Evolutionary conservation across 2,113 vertebrate species (phyloP).

Genomic region (Oncorhynchus gorbuscha): DNA sequence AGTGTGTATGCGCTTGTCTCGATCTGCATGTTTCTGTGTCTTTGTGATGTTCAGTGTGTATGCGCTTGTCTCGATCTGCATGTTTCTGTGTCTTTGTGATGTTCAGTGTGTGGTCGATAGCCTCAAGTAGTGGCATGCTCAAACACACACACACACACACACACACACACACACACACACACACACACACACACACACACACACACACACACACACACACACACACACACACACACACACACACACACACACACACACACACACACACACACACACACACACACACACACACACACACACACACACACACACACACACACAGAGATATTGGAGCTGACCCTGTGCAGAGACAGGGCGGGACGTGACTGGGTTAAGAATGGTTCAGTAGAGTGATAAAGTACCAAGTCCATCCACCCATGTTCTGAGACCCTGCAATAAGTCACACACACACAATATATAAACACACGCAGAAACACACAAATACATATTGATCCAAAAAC

Average conservation of each 20-base stretch:
- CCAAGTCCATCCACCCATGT: constrained; percentile 65
- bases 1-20: not conserved
- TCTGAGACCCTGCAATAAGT: constrained; percentile 67
- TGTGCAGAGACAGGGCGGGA: constrained; percentile 51
- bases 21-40: not conserved
- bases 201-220: constrained; percentile 10
- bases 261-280: constrained; percentile 12
- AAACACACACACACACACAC: constrained; percentile 12
- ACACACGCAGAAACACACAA: constrained; percentile 4
- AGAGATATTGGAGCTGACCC: constrained; percentile 69
- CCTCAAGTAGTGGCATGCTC: not conserved
- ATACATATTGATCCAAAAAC: not conserved
- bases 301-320: constrained; percentile 5
- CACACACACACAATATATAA: constrained; percentile 59
- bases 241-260: constrained; percentile 13
- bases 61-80: not conserved
- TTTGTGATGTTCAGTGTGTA: not conserved
- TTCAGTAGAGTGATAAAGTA: constrained; percentile 65
- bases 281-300: constrained; percentile 11
- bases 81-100: constrained; percentile 2
- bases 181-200: constrained; percentile 5
- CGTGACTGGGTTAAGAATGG: constrained; percentile 70
- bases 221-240: constrained; percentile 9
- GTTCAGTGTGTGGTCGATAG: constrained; percentile 46
- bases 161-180: constrained; percentile 12